Conservation (phyloP, 2,113 vertebrate species). For the Chamaetylas fuelleborni region DNA sequence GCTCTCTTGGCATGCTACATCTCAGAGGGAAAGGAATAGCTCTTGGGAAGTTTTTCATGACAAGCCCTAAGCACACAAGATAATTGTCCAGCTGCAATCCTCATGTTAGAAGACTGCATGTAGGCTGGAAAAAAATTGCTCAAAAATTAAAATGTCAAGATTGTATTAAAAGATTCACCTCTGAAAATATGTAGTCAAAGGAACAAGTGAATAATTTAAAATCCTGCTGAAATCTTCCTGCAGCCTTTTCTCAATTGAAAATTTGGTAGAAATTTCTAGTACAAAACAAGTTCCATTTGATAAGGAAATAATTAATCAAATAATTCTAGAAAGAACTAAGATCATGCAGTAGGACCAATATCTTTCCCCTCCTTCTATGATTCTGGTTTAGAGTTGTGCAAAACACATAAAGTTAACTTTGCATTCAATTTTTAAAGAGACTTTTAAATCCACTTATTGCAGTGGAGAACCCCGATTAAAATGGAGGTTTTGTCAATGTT, state of each 20-base stretch:
- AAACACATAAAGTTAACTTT: neutral
- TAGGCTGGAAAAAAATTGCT: neutral
- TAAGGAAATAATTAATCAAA: neutral
- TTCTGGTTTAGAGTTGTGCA: neutral
- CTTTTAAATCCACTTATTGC: neutral
- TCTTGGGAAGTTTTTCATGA: neutral
- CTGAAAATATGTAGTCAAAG: neutral
- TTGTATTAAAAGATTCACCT: neutral
- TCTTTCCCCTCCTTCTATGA: neutral
- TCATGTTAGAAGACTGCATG: neutral
- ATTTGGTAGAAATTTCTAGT: neutral
- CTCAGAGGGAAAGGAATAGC: neutral
- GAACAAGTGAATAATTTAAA: neutral
- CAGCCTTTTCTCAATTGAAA: neutral
- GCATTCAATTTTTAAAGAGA: neutral
- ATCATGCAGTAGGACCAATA: neutral
- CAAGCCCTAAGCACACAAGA: neutral
- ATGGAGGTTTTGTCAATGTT: neutral
- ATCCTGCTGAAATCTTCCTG: neutral
- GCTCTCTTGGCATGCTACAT: neutral
- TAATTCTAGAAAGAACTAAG: neutral
- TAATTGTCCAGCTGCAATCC: neutral
- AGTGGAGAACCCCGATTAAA: neutral
- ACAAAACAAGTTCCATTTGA: neutral
- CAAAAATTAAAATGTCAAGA: neutral